Evolutionary conservation across 2,888 invertebrate genomes (phyloP).

Genomic region (Boloria selene): DNA sequence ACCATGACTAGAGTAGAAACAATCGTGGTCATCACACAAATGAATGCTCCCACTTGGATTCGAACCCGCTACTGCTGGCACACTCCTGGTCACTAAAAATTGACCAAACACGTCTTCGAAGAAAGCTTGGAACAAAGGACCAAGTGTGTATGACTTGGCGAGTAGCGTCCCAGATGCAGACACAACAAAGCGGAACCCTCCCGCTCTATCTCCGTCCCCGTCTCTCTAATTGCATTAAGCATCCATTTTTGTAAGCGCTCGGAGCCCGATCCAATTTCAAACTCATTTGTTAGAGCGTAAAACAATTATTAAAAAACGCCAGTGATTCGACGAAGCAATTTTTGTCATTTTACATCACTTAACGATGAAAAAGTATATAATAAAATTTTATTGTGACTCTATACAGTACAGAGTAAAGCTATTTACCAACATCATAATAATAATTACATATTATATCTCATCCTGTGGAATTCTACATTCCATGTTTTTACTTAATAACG

Average conservation of each 20-base stretch:
- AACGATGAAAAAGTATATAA: constrained; percentile 40
- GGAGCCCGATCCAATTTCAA: constrained; percentile 85
- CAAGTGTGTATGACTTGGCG: too few relatives aligned
- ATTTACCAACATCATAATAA: too few relatives aligned
- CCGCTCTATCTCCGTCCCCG: constrained; percentile 58
- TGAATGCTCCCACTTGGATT: too few relatives aligned
- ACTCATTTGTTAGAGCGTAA: constrained; percentile 85
- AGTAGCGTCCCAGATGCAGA: not conserved
- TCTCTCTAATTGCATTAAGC: constrained; percentile 85
- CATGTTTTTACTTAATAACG: too few relatives aligned
- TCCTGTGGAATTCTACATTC: too few relatives aligned
- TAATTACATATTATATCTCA: too few relatives aligned
- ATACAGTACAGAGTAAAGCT: not conserved
- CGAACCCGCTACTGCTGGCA: too few relatives aligned
- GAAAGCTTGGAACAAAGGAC: too few relatives aligned
- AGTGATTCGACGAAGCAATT: constrained; percentile 74
- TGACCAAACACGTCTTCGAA: too few relatives aligned
- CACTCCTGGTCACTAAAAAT: too few relatives aligned
- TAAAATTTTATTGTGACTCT: constrained; percentile 17
- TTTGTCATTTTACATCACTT: constrained; percentile 74
- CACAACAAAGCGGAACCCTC: constrained; percentile 39
- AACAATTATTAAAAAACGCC: constrained; percentile 82
- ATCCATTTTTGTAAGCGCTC: constrained; percentile 85
- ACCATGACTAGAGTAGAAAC: too few relatives aligned
- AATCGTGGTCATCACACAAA: too few relatives aligned